phyloP scores from a whole-genome alignment of 1,140 invertebrate species.

The Bilobella aurantiaca region DNA sequence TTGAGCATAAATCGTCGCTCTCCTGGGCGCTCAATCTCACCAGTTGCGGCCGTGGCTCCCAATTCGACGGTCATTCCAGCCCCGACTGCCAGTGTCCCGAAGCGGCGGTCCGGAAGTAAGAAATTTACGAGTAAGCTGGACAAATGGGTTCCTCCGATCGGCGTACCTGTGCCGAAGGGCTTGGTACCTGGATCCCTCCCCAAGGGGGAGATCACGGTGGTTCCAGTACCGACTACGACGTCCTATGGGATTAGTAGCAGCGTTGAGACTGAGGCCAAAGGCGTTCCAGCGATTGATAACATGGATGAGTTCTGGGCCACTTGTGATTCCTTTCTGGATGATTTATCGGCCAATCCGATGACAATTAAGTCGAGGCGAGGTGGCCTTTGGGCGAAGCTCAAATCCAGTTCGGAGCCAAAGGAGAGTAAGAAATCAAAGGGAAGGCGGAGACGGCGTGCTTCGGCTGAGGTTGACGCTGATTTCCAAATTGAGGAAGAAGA shows the following conservation, averaged over 20 bases:
- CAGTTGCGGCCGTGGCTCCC: neutral
- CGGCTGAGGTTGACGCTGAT: conserved; percentile 32
- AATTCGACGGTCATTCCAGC: neutral
- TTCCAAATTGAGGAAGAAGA: conserved; percentile 31
- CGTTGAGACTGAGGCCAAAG: neutral
- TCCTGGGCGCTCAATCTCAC: neutral
- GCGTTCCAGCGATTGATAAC: conserved; percentile 2
- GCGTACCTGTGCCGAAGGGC: neutral
- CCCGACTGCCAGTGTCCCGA: too few species aligned
- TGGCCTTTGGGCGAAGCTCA: conserved; percentile 28
- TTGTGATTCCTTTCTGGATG: conserved; percentile 33
- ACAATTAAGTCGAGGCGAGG: conserved; percentile 31
- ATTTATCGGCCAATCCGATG: conserved; percentile 28
- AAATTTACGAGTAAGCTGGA: conserved; percentile 2
- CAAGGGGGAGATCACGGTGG: conserved; percentile 10
- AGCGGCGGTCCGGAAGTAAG: neutral
- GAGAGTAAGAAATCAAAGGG: conserved; percentile 7
- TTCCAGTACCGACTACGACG: neutral
- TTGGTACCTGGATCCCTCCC: neutral
- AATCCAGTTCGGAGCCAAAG: conserved; percentile 6
- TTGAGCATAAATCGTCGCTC: neutral
- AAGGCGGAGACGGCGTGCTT: conserved; percentile 18
- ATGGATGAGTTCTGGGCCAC: conserved; percentile 31
- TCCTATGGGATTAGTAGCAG: neutral
- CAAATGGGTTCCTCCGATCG: neutral